phyloP scores from a whole-genome alignment of 2,797 vertebrate species.

The Hydrophis major region DNA sequence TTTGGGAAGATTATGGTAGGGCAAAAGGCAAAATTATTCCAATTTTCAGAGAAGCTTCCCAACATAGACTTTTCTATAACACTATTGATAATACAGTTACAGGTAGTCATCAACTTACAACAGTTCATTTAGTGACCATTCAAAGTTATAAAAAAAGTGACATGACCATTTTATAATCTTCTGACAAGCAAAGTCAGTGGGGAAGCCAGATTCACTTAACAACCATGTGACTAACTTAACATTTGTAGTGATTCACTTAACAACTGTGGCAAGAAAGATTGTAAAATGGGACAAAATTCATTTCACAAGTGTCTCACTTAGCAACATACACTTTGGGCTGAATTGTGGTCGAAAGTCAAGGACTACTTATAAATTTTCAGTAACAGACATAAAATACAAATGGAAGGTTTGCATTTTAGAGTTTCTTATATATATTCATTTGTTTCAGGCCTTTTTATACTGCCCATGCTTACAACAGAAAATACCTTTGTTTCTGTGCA shows the following conservation, averaged over 20 bases:
- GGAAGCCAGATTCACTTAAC: neutral
- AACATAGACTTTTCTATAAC: neutral
- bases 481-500: neutral
- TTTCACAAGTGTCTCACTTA: neutral
- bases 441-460: neutral
- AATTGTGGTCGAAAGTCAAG: neutral
- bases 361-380: neutral
- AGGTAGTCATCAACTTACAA: neutral
- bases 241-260: neutral
- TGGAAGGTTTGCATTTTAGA: neutral
- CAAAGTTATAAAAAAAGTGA: neutral
- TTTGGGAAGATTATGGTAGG: neutral
- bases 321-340: neutral
- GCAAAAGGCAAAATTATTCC: neutral
- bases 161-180: neutral
- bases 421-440: neutral
- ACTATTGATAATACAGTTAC: neutral
- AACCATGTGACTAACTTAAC: neutral
- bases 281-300: neutral
- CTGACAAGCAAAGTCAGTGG: neutral
- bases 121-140: neutral
- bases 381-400: neutral
- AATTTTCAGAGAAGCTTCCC: neutral
- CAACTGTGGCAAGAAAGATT: neutral
- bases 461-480: neutral